Evolutionary conservation across 2,113 vertebrate species (phyloP), one percentile per base, ranked within the genome.

Genomic region (Phycodurus eques): DNA sequence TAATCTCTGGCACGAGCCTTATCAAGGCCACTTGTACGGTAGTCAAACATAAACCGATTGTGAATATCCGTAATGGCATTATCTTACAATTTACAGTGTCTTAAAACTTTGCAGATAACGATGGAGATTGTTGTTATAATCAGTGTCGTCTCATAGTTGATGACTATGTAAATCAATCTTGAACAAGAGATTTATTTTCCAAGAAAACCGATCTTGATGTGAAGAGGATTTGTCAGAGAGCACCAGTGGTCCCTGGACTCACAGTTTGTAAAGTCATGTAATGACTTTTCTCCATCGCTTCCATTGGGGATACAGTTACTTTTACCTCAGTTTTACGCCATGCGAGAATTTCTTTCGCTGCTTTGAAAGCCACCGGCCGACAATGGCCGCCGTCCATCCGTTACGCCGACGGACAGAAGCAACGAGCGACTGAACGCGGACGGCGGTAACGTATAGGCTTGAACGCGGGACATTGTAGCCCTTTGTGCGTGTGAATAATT

Each of bases 401-500:
- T 57, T 73, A 19, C 64, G 14, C 31, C 79, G 87, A 90, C 72
- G 59, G 73, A 85, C 81, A 22, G 51, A 39, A 9, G 59, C 59
- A 39, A 65, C 57, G 72, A 81, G 17, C 83, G 77, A 72, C 69
- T 33, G 79, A 72, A 47, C 22, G 68, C 64, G 54, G 74, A 72
- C 67, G 27, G 39, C 0, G 79, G 87, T 82, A 88, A 90, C 71
- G 49, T 85, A 92, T 91, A 87, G 68, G 70, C 73, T 83, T 86
- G 85, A 90, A 88, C 83, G 71, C 14, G 54, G 77, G 71, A 73
- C 80, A 78, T 77, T 6, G 60, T 81, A 66, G 64, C 62, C 60
- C 33, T 43, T 56, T 83, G 76, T 77, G 67, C 71, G 77, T 84
- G 72, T 84, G 70, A 88, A 85, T 90, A 79, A 89, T 90, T 87